A percentile compares a stretch with the other conserved stretches of the same genome.
These are phyloP conservation scores for Drosophila triauraria DNA, from an alignment of 1,140 invertebrate species.

Conservation along the genomic window DNA sequence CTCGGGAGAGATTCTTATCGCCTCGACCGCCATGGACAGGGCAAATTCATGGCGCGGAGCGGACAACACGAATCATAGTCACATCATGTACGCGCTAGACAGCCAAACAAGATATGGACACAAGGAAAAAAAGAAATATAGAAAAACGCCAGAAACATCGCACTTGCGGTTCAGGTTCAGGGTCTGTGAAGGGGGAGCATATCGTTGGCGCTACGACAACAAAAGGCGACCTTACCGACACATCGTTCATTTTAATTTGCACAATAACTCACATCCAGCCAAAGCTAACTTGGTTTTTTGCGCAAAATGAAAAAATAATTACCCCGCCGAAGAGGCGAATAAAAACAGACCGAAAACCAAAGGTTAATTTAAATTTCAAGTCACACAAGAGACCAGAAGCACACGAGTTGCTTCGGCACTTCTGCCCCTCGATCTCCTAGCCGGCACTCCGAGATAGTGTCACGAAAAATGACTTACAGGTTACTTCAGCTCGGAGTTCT, in stretches of 20 bases:
- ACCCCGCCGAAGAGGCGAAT: conserved; percentile 23
- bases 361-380: conserved; percentile 82
- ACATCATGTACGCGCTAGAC: conserved; percentile 48
- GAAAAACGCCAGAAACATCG: conserved; percentile 34
- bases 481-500: conserved; percentile 37
- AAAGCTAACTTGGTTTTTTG: conserved; percentile 43
- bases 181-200: conserved; percentile 15
- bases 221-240: conserved; percentile 77
- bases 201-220: conserved; percentile 68
- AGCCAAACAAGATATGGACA: conserved; percentile 46
- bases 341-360: conserved; percentile 38
- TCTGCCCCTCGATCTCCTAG: conserved; percentile 14
- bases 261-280: conserved; percentile 61
- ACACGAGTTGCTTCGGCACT: conserved; percentile 38
- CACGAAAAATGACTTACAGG: conserved; percentile 81
- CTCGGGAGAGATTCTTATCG: conserved; percentile 42
- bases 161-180: conserved; percentile 38
- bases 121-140: conserved; percentile 2
- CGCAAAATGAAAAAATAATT: conserved; percentile 54
- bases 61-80: conserved; percentile 51
- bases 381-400: conserved; percentile 65
- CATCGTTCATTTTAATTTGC: conserved; percentile 84
- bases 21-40: conserved; percentile 48
- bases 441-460: conserved; percentile 50
- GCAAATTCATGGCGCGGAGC: conserved; percentile 43